Conservation (phyloP, 1,140 invertebrate species). For the Akabosia matsudoensis region DNA sequence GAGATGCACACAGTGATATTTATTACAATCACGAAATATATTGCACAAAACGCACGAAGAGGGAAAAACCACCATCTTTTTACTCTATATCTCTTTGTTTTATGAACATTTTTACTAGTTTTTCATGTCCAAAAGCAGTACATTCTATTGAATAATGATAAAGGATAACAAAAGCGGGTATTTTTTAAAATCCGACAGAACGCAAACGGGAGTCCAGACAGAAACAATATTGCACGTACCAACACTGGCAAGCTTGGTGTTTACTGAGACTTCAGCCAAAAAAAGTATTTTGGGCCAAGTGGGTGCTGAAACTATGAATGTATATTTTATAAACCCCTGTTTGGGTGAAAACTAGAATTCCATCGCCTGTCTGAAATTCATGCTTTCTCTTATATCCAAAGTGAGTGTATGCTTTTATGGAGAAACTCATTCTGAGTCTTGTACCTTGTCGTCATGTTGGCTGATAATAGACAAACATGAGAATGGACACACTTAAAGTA, state of each 20-base stretch:
- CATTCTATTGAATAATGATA: not conserved
- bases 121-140: conserved; percentile 1
- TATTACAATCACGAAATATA: too few relatives aligned
- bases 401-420: not conserved
- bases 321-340: too few relatives aligned
- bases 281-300: too few relatives aligned
- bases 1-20: conserved; percentile 3
- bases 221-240: too few relatives aligned
- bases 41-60: too few relatives aligned
- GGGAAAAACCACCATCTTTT: too few relatives aligned
- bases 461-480: too few relatives aligned
- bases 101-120: not conserved
- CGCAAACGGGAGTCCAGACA: not conserved
- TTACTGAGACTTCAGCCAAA: too few relatives aligned
- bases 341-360: not conserved
- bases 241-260: too few relatives aligned
- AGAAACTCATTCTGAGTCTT: not conserved
- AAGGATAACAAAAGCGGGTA: not conserved
- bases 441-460: not conserved
- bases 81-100: not conserved
- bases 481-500: too few relatives aligned
- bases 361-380: not conserved
- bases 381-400: not conserved
- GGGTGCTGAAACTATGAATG: too few relatives aligned
- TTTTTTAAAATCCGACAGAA: conserved; percentile 7